phyloP scores from a whole-genome alignment of 2,888 invertebrate species.

The Rhagonycha fulva region DNA sequence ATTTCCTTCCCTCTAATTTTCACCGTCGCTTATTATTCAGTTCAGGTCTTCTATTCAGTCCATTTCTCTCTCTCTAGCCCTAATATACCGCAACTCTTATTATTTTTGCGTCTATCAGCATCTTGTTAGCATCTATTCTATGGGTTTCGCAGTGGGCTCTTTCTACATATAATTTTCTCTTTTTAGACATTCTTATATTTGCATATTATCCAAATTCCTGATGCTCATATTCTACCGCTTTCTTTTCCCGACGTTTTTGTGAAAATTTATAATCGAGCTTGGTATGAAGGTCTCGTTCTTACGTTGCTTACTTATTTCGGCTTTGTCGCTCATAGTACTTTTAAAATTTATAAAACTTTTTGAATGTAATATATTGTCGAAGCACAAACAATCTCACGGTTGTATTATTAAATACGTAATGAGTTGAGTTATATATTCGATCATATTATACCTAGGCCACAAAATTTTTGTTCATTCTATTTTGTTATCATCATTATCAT shows the following conservation, averaged over 20 bases:
- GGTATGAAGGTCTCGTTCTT: conserved; percentile 29
- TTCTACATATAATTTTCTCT: conserved; percentile 46
- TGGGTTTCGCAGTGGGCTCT: conserved; percentile 36
- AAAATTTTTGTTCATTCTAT: background rate
- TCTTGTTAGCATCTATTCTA: conserved; percentile 47
- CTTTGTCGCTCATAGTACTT: conserved; percentile 32
- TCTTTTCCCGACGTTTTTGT: conserved; percentile 36
- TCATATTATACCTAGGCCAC: background rate
- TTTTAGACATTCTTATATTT: conserved; percentile 46
- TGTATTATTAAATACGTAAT: background rate
- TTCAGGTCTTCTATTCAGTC: conserved; percentile 35
- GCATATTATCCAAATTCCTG: conserved; percentile 44
- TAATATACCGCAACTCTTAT: conserved; percentile 41
- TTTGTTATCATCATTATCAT: background rate
- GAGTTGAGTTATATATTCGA: background rate
- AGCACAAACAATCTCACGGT: conserved; percentile 5
- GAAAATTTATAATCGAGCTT: conserved; percentile 39
- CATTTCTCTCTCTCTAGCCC: conserved; percentile 34
- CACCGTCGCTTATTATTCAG: conserved; percentile 50
- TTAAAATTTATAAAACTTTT: conserved; percentile 32
- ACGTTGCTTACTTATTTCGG: conserved; percentile 27
- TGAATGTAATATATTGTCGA: conserved; percentile 7
- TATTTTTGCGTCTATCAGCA: conserved; percentile 51
- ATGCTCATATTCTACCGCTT: conserved; percentile 36
- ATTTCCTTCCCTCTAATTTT: conserved; percentile 41